These are phyloP conservation scores for Acromyrmex charruanus DNA, from an alignment of 1,140 invertebrate species.

Conservation along the genomic window DNA sequence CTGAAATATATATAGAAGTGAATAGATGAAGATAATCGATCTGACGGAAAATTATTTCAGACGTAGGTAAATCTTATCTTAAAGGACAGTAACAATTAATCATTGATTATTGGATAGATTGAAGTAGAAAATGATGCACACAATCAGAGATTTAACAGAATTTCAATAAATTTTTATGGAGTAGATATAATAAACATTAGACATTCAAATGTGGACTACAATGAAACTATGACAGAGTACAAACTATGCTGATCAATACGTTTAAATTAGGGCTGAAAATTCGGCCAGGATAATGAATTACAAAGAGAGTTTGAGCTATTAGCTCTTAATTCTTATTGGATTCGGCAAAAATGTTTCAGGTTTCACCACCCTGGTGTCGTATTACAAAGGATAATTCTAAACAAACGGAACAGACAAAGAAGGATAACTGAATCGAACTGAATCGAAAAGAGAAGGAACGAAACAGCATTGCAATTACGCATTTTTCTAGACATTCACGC, in stretches of 20 bases:
- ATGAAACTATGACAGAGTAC: neutral
- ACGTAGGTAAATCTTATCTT: neutral
- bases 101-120: neutral
- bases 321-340: neutral
- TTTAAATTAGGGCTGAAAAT: neutral
- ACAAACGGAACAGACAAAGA: neutral
- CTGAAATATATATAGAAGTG: neutral
- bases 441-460: neutral
- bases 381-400: neutral
- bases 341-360: neutral
- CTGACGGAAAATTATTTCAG: neutral
- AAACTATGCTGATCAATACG: neutral
- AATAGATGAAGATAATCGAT: neutral
- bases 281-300: neutral
- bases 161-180: neutral
- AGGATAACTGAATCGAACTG: neutral
- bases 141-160: neutral
- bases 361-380: too few relatives aligned
- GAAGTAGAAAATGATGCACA: neutral
- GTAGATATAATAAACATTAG: too few relatives aligned
- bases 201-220: neutral
- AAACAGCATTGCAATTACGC: neutral
- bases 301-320: neutral
- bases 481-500: slow-evolving; percentile 12
- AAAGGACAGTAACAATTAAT: neutral